A percentile compares a stretch with the other conserved stretches of the same genome.
Conservation (phyloP, 2,797 vertebrate genomes). For the Pteronotus mesoamericanus region DNA sequence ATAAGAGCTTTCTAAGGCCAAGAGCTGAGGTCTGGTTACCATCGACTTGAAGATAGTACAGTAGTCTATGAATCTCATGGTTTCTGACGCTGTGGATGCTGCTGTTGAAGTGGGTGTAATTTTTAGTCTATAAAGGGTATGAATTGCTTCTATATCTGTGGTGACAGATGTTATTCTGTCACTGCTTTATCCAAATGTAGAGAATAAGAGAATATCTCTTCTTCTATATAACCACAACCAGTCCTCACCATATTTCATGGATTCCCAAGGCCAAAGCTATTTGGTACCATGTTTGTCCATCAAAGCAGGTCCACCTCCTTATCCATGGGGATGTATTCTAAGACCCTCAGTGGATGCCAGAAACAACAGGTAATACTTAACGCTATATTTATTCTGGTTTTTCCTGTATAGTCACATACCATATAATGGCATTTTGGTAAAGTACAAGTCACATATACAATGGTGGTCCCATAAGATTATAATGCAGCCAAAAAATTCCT, state of each 20-base stretch:
- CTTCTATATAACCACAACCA: neutral
- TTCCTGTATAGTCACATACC: neutral
- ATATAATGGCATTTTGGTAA: neutral
- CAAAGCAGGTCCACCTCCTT: neutral
- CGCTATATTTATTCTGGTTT: neutral
- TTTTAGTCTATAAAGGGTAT: neutral
- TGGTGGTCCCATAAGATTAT: neutral
- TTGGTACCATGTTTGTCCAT: neutral
- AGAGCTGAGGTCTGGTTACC: neutral
- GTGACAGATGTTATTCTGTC: neutral
- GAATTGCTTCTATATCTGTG: neutral
- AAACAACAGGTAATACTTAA: neutral
- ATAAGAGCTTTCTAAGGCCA: neutral
- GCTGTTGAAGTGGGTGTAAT: neutral
- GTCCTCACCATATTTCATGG: neutral
- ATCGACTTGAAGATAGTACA: neutral
- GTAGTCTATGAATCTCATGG: neutral
- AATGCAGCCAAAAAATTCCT: neutral
- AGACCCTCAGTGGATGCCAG: neutral
- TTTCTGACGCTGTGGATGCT: neutral
- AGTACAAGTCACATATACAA: neutral
- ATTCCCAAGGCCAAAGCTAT: neutral
- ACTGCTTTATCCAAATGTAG: neutral
- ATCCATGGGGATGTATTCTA: too few species aligned
- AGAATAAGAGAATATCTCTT: neutral